Evolutionary conservation across 1,140 invertebrate species (phyloP), one percentile per base, ranked within the genome.

Genomic region (Leptinotarsa texana): DNA sequence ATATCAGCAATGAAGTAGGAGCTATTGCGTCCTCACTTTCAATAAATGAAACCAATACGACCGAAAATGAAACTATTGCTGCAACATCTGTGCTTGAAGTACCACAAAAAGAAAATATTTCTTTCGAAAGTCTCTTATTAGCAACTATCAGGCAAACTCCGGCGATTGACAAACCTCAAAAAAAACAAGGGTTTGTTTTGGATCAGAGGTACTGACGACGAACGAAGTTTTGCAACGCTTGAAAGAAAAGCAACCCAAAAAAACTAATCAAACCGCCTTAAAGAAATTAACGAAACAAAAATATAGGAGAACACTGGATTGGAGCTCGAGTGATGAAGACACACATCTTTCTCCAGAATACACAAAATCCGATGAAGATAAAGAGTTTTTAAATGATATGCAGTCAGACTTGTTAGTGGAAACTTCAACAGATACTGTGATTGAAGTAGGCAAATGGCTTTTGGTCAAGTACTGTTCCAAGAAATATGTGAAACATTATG

Each of bases 151-250:
- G 49, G 49, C 49, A 51, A 51, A 51, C 49, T 51, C 13, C 49
- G 17, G 17, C 49, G 49, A 17, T 51, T 51, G 49, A 51, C 17
- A 51, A 17, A 51, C 11, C 11, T 13, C 49, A 13, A 51, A 51
- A 51, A 13, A 51, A 17, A 51, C 49, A 51, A 51, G 49, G 49
- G 17, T 51, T 51, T 51, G 49, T 51, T 51, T 51, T 51, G 49
- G 49, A 13, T 51, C 49, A 51, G 49, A 51, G 49, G 49, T 51
- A 17, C 49, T 51, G 17, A 51, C 49, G 17, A 51, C 49, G 49
- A 51, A 51, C 17, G 49, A 51, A 51, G 49, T 51, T 51, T 51
- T 51, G 49, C 49, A 51, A 51, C 49, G 49, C 49, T 51, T 51
- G 13, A 13, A 51, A 51, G 49, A 17, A 51, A 51, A 51, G 49